A percentile compares a stretch with the other conserved stretches of the same genome.
Conservation (phyloP, 2,113 vertebrate species). For the Hippocampus comes region DNA sequence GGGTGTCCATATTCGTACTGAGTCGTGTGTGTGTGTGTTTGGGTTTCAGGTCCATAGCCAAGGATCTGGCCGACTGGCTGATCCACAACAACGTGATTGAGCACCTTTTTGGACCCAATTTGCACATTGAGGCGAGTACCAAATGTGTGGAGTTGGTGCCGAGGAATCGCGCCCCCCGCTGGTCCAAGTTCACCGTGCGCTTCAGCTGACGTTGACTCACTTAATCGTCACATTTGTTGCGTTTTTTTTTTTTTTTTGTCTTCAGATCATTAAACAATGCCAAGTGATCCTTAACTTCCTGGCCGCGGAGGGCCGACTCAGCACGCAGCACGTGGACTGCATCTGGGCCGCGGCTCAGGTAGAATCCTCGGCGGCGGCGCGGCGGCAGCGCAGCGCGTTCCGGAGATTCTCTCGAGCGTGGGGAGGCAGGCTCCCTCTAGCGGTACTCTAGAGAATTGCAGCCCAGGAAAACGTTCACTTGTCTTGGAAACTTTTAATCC, state of each 20-base stretch:
- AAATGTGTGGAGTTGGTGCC: too few species aligned
- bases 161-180: too few species aligned
- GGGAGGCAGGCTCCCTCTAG: background rate
- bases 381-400: background rate
- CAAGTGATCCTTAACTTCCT: slow-evolving; percentile 99
- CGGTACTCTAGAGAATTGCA: background rate
- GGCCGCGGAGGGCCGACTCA: slow-evolving; percentile 94
- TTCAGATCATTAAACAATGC: slow-evolving; percentile 99
- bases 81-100: slow-evolving; percentile 98
- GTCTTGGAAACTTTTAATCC: too few species aligned
- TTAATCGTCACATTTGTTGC: slow-evolving; percentile 4
- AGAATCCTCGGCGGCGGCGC: background rate
- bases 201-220: background rate
- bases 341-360: slow-evolving; percentile 99
- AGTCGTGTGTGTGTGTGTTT: background rate
- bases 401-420: background rate
- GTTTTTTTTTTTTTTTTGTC: slow-evolving; percentile 14
- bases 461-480: background rate
- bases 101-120: slow-evolving; percentile 99
- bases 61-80: slow-evolving; percentile 97
- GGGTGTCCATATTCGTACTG: background rate
- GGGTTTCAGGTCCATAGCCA: slow-evolving; percentile 88
- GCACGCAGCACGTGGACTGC: slow-evolving; percentile 97
- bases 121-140: slow-evolving; percentile 91
- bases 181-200: too few species aligned